A percentile compares a stretch with the other conserved stretches of the same genome.
Evolutionary conservation across 2,113 vertebrate species (phyloP).

Genomic region (Cnemophilus loriae): DNA sequence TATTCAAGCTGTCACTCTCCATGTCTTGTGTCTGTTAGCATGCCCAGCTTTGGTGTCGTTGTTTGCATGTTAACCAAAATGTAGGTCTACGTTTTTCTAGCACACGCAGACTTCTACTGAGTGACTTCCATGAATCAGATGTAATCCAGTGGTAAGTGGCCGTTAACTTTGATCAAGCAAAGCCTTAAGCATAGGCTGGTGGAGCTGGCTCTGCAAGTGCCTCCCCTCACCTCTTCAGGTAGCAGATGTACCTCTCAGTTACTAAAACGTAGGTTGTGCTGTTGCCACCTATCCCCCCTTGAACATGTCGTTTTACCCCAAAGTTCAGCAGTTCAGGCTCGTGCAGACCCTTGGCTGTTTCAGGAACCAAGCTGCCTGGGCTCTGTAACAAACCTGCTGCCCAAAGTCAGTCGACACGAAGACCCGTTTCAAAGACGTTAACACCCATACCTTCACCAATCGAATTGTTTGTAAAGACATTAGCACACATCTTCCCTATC

Average conservation of each 20-base stretch:
- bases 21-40: slow-evolving; percentile 53
- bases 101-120: background rate
- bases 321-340: background rate
- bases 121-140: background rate
- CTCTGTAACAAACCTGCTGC: background rate
- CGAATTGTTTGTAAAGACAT: no score
- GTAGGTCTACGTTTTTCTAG: background rate
- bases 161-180: background rate
- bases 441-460: no score
- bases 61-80: slow-evolving; percentile 1
- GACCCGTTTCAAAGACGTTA: no score
- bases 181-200: background rate
- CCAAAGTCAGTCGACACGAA: no score
- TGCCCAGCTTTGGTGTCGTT: slow-evolving; percentile 2
- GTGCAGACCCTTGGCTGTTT: background rate
- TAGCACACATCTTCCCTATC: background rate
- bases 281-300: background rate
- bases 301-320: background rate
- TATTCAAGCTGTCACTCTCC: slow-evolving; percentile 60
- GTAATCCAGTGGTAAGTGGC: background rate
- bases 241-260: background rate
- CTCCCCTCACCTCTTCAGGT: background rate
- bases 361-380: background rate
- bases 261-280: background rate
- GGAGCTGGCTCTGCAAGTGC: background rate